Percentiles rank a stretch among this genome's conserved stretches.
Conservation (phyloP, 92 coral and sea anemone species). For the Bergia puertoricense region DNA sequence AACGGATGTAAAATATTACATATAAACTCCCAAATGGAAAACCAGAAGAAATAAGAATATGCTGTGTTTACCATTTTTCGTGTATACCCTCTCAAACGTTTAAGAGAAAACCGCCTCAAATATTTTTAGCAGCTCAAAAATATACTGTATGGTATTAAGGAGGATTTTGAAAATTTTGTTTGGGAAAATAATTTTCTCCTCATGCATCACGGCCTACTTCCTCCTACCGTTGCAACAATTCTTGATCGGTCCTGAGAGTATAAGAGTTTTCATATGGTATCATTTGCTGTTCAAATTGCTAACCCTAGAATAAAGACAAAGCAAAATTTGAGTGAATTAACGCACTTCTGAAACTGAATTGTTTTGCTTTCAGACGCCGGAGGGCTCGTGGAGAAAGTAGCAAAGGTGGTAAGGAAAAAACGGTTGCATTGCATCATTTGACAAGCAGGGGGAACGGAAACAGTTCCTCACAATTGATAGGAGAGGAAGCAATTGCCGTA, state of each 20-base stretch:
- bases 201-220: neutral
- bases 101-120: too few species aligned
- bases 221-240: neutral
- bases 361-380: conserved; percentile 20
- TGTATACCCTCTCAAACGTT: too few species aligned
- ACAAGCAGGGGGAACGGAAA: neutral
- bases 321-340: neutral
- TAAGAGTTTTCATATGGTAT: neutral
- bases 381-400: neutral
- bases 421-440: neutral
- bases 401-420: neutral
- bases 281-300: neutral
- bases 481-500: neutral
- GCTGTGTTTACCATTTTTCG: too few species aligned
- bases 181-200: too few species aligned
- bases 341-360: neutral
- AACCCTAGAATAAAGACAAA: neutral
- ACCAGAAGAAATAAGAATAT: too few species aligned
- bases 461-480: neutral
- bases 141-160: too few species aligned
- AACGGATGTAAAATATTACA: too few species aligned
- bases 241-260: neutral
- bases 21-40: too few species aligned
- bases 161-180: too few species aligned
- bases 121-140: too few species aligned